Conservation (phyloP, 1,140 invertebrate species). For the Drosophila tropicalis region DNA sequence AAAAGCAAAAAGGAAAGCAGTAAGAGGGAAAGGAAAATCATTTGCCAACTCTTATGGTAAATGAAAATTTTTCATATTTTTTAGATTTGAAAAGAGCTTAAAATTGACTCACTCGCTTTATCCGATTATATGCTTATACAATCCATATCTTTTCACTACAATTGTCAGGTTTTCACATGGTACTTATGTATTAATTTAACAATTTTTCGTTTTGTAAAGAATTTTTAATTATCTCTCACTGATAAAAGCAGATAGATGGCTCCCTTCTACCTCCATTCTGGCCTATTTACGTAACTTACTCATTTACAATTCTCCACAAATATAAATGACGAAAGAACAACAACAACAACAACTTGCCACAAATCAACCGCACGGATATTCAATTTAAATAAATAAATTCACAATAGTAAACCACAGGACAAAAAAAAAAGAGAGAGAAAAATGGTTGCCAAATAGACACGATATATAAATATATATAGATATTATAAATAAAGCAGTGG, state of each 20-base stretch:
- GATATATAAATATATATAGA: slow-evolving; percentile 19
- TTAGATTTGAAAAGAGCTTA: neutral
- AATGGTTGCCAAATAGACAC: slow-evolving; percentile 19
- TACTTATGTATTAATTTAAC: neutral
- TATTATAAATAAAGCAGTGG: neutral
- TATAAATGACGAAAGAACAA: neutral
- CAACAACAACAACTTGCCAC: slow-evolving; percentile 15
- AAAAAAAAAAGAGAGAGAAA: slow-evolving; percentile 26
- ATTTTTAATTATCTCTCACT: slow-evolving; percentile 5
- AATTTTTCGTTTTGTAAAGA: neutral
- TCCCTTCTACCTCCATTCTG: neutral
- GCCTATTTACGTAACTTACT: neutral
- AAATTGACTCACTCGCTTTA: slow-evolving; percentile 1
- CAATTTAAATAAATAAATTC: slow-evolving; percentile 67
- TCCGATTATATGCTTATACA: neutral
- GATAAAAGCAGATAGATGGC: neutral
- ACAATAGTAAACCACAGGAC: slow-evolving; percentile 42
- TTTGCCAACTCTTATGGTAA: slow-evolving; percentile 20
- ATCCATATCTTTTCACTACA: neutral
- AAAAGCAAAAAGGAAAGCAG: slow-evolving; percentile 26
- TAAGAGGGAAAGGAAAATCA: slow-evolving; percentile 27
- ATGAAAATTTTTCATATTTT: slow-evolving; percentile 11
- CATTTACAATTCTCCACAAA: slow-evolving; percentile 28
- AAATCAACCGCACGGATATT: slow-evolving; percentile 55
- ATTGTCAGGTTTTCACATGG: neutral